Evolutionary conservation across 2,888 invertebrate species (phyloP), one percentile per base, ranked within the genome.

Genomic region (Baronia brevicornis): DNA sequence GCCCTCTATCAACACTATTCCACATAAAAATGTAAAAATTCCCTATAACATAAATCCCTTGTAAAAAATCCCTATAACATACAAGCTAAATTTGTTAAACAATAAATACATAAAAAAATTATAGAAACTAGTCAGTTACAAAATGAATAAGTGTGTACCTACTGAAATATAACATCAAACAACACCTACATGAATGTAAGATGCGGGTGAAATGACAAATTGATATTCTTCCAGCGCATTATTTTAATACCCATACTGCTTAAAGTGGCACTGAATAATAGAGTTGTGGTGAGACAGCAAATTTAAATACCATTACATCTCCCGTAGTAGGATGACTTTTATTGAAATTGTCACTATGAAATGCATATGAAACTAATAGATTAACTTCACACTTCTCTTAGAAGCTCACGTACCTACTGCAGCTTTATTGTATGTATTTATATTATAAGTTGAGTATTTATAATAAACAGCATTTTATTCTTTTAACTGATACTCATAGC

Each of bases 181-280:
- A n/a, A n/a, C n/a, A n/a, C n/a, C n/a, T n/a, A 13, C 8, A 24
- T 44, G 37, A 54, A 46, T 43, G 40, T 36, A 42, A 59, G 60
- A 75, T 77, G 71, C 74, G 74, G 75, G 74, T 53, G 39, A 55
- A 62, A 67, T 71, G 73, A 75, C 72, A 74, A 74, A 74, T 72
- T 67, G 71, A 67, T 58, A 52, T 46, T 51, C 51, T 46, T 57
- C 59, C 65, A 65, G 69, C 64, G 48, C 52, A 52, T 51, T 56
- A 48, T 56, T 61, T 60, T 58, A 53, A 56, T 58, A 47, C 41
- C 41, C 45, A 38, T 46, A 51, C 41, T 50, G 54, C 58, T 60
- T 61, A 62, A 63, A 67, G 59, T 62, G 70, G 59, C 69, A 66
- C 59, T 78, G 73, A 79, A 68, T 79, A 69, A 78, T 77, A 71